Conservation (phyloP, 2,113 vertebrate genomes). For the Chunga burmeisteri region DNA sequence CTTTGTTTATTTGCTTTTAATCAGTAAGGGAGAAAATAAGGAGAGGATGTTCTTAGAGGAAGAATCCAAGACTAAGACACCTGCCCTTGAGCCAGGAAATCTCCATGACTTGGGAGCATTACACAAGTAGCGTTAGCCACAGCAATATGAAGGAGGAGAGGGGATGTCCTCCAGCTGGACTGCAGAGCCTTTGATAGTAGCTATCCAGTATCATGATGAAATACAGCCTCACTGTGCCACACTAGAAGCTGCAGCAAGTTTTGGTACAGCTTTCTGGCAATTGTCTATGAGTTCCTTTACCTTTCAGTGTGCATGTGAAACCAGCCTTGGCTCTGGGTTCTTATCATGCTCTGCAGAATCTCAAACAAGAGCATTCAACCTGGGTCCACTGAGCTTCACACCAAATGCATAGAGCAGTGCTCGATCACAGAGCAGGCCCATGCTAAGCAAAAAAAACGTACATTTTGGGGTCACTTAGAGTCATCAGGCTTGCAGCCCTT, state of each 20-base stretch:
- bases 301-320: neutral
- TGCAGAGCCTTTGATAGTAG: neutral
- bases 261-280: neutral
- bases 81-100: neutral
- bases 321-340: neutral
- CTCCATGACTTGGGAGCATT: neutral
- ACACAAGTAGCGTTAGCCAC: neutral
- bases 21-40: neutral
- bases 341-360: neutral
- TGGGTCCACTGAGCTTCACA: neutral
- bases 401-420: neutral
- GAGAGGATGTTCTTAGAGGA: neutral
- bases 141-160: neutral
- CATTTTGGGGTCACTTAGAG: neutral
- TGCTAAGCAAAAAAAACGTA: neutral
- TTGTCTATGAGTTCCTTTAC: neutral
- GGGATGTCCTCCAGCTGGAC: neutral
- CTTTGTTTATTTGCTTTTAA: slow-evolving; percentile 16
- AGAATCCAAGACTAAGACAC: neutral
- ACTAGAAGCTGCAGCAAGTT: neutral
- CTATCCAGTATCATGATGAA: neutral
- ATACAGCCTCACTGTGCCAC: neutral
- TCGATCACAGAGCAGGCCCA: neutral
- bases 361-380: neutral
- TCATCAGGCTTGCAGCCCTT: neutral